phyloP scores from a whole-genome alignment of 2,888 invertebrate species.

The Ramazzottius varieornatus region DNA sequence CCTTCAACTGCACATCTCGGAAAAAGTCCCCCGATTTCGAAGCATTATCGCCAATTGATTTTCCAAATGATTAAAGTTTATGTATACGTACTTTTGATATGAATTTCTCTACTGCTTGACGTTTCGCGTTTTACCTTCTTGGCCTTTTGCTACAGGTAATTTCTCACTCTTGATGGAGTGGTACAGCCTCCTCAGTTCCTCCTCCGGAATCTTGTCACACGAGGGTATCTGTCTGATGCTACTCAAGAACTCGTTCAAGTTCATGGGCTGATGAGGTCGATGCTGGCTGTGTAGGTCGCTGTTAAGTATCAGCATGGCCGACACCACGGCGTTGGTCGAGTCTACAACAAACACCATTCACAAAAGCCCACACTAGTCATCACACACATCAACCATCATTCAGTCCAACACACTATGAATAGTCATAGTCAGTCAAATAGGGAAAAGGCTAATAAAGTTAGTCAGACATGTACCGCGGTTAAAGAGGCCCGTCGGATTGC shows the following conservation, averaged over 20 bases:
- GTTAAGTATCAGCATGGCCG: background rate
- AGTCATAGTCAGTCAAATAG: background rate
- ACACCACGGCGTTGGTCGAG: background rate
- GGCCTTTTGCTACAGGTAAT: background rate
- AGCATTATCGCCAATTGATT: too few relatives aligned
- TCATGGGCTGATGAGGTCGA: background rate
- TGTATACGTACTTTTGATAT: too few relatives aligned
- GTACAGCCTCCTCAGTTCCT: background rate
- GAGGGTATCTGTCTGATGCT: background rate
- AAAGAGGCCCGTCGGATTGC: background rate
- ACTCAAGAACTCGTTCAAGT: background rate
- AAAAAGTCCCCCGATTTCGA: too few relatives aligned
- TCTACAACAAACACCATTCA: background rate
- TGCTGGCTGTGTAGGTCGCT: slow-evolving; percentile 3
- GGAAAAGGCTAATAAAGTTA: background rate
- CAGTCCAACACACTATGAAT: background rate
- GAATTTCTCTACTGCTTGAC: too few relatives aligned
- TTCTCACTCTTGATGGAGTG: background rate
- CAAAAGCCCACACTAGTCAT: background rate
- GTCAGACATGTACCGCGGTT: background rate
- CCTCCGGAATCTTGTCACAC: background rate
- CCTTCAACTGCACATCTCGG: too few relatives aligned
- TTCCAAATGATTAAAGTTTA: too few relatives aligned
- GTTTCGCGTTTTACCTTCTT: too few relatives aligned
- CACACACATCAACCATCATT: background rate